Conservation (phyloP, 1,140 invertebrate species). For the Helicoverpa armigera region DNA sequence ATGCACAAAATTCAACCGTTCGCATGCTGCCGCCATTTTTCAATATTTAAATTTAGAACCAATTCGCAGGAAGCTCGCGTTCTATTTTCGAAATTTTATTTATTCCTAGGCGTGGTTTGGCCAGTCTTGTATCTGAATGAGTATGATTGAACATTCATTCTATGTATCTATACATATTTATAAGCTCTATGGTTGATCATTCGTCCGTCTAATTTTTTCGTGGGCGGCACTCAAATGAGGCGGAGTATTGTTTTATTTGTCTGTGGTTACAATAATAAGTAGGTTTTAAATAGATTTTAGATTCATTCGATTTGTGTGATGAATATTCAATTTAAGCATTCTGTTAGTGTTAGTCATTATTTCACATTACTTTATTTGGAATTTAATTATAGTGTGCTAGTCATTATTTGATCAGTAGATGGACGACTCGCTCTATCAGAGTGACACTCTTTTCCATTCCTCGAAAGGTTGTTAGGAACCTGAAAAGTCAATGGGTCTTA, state of each 20-base stretch:
- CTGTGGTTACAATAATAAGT: neutral
- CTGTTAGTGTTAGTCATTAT: too few species aligned
- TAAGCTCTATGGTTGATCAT: slow-evolving; percentile 14
- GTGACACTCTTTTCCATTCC: too few species aligned
- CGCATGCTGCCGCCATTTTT: slow-evolving; percentile 36
- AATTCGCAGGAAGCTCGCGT: slow-evolving; percentile 36
- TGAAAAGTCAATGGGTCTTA: too few species aligned
- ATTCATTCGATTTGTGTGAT: too few species aligned
- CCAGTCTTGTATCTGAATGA: slow-evolving; percentile 32
- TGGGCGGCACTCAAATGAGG: slow-evolving; percentile 17
- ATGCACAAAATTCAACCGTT: slow-evolving; percentile 35
- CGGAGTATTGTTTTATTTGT: neutral
- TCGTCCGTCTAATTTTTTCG: slow-evolving; percentile 36
- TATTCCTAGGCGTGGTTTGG: slow-evolving; percentile 41
- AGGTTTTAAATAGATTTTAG: neutral
- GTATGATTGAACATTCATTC: slow-evolving; percentile 2
- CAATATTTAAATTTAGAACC: slow-evolving; percentile 40
- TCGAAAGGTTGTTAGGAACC: too few species aligned
- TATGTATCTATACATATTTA: slow-evolving; percentile 5
- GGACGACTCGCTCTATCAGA: too few species aligned
- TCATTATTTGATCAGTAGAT: too few species aligned
- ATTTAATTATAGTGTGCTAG: too few species aligned
- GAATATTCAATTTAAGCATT: too few species aligned
- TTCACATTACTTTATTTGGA: too few species aligned
- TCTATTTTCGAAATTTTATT: slow-evolving; percentile 42